Percentiles rank a stretch among this genome's conserved stretches.
Evolutionary conservation across 2,797 vertebrate genomes (phyloP).

Genomic region (Phoeniculus purpureus): DNA sequence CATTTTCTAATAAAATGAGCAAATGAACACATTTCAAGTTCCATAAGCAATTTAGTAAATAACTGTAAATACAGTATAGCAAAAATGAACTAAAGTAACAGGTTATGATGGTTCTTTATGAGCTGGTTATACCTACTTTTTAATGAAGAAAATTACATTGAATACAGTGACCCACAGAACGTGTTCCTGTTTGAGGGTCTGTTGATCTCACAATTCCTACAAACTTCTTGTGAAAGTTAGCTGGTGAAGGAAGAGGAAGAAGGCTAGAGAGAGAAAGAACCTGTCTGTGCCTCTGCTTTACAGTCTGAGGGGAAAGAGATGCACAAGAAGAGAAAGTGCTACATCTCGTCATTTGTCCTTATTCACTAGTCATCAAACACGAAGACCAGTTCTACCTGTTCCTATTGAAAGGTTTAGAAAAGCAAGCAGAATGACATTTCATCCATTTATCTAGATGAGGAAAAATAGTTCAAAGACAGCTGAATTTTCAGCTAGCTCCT

Average conservation of each 20-base stretch:
- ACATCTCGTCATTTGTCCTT: neutral
- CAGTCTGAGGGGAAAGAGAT: neutral
- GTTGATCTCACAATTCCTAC: neutral
- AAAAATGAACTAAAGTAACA: neutral
- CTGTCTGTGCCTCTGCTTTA: neutral
- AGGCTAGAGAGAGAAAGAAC: neutral
- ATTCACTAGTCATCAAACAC: neutral
- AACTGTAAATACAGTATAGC: neutral
- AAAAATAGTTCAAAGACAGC: neutral
- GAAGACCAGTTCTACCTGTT: neutral
- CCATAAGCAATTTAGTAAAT: neutral
- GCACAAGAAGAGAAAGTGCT: neutral
- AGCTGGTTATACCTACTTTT: neutral
- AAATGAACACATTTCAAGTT: neutral
- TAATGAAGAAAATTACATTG: neutral
- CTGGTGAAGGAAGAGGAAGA: neutral
- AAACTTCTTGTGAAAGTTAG: neutral
- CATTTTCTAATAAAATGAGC: neutral
- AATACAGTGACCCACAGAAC: neutral
- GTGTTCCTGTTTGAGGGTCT: neutral
- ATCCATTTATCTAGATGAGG: neutral
- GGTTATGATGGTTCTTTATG: neutral
- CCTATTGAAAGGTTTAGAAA: neutral
- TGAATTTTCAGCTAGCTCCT: neutral
- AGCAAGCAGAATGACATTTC: neutral